Evolutionary conservation across 2,797 vertebrate species (phyloP).

Genomic region (Phoeniculus purpureus): DNA sequence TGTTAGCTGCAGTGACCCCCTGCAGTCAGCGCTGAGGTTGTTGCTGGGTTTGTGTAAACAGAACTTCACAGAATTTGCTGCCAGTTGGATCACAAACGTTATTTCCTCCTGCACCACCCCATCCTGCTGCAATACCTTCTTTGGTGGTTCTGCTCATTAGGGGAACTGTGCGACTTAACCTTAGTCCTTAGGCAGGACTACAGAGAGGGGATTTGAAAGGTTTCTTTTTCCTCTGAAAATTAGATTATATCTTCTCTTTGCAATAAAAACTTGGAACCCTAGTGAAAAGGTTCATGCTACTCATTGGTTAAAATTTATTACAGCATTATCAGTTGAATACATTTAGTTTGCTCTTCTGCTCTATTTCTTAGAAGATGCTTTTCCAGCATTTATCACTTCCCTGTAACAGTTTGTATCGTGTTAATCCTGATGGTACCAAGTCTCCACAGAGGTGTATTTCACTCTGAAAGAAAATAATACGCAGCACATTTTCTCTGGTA

Average conservation of each 20-base stretch:
- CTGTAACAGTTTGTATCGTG: not conserved
- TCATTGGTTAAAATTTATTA: not conserved
- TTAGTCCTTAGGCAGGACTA: slow-evolving; percentile 37
- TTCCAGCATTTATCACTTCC: not conserved
- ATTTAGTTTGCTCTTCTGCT: slow-evolving; percentile 26
- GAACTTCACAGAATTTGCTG: slow-evolving; percentile 67
- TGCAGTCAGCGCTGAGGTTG: slow-evolving; percentile 39
- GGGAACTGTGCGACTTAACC: slow-evolving; percentile 49
- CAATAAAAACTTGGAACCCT: slow-evolving; percentile 29
- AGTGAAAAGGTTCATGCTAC: slow-evolving; percentile 28
- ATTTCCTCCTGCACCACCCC: not conserved
- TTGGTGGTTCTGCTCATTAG: slow-evolving; percentile 70
- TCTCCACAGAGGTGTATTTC: not conserved
- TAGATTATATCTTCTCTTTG: not conserved
- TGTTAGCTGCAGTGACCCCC: slow-evolving; percentile 43
- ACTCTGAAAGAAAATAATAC: not conserved
- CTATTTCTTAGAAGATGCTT: slow-evolving; percentile 2
- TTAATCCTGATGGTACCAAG: not conserved
- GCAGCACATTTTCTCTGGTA: not conserved
- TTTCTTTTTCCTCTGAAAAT: slow-evolving; percentile 6
- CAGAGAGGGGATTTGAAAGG: slow-evolving; percentile 32
- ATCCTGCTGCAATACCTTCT: slow-evolving; percentile 65
- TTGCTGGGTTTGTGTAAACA: slow-evolving; percentile 59
- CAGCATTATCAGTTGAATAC: slow-evolving; percentile 1
- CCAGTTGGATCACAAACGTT: slow-evolving; percentile 63